Base-by-base conservation (phyloP, 2,888 invertebrate genomes). In the Amphipyra berbera region DNA sequence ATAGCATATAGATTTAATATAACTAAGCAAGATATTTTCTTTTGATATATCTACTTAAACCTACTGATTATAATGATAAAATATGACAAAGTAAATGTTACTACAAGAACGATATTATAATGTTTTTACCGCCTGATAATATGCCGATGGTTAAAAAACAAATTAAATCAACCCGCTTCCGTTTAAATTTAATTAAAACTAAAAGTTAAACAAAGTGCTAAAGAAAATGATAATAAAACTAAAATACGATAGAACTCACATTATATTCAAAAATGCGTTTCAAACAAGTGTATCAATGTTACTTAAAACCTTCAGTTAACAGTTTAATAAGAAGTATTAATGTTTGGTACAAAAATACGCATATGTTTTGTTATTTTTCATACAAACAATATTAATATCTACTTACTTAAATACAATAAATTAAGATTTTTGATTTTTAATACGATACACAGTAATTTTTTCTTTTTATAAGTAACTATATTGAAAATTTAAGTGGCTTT, bases 311-410 rank as follows among this genome's bases (percentile, higher is more conserved):
- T 65, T 70, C 65, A 79, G 66, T 70, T 65, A 78, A 79, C 73
- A 74, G 68, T 74, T 73, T 72, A 38, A 53, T 61, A 59, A 71
- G 61, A 73, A 78, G 65, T 76, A 79, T 82, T 82, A 82, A 80
- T 81, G 83, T 87, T 88, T 82, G 82, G 88, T 91, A 91, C 81
- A 91, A 91, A 91, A 91, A 92, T 91, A 91, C 88, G 75, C 73
- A 73, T 71, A 69, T 66, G 72, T 74, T 82, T 78, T 79, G 79
- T 85, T 84, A 84, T 81, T 66, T 83, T 78, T 64, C 76, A 78
- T 85, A 83, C 82, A 84, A 86, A 88, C 82, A 82, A 82, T 83
- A 83, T 77, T 75, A 75, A 79, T 73, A 82, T 73, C 75, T 82
- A 82, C 71, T 72, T 81, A 76, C 44, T 72, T 78, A 72, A 67